A percentile compares a stretch with the other conserved stretches of the same genome.
Conservation (phyloP, 2,797 vertebrate genomes). For the Lepus oiostolus region DNA sequence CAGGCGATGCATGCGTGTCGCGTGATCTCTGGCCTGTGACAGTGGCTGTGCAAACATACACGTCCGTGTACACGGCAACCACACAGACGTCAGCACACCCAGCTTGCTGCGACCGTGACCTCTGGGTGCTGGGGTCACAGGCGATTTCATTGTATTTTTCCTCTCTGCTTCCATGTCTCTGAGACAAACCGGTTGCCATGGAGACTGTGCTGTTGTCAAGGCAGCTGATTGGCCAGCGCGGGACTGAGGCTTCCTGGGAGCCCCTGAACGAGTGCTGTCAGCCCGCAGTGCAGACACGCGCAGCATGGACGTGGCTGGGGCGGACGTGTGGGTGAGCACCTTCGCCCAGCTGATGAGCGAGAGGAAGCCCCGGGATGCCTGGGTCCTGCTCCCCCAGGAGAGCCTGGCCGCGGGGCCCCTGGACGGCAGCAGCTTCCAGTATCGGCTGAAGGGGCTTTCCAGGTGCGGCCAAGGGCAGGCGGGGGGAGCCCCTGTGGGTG, state of each 20-base stretch:
- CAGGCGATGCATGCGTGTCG: fast-evolving
- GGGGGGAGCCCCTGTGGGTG: neutral
- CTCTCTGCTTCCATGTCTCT: neutral
- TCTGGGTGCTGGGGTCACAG: neutral
- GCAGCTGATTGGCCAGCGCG: neutral
- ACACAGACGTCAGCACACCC: fast-evolving
- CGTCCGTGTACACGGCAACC: too few species aligned
- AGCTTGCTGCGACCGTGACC: too few species aligned
- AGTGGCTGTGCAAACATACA: too few species aligned
- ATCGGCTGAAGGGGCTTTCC: slow-evolving; percentile 18
- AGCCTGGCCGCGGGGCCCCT: neutral
- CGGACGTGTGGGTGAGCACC: slow-evolving; percentile 23
- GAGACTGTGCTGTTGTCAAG: slow-evolving; percentile 13
- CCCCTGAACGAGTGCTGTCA: neutral
- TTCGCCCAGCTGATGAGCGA: slow-evolving; percentile 51
- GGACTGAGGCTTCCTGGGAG: neutral
- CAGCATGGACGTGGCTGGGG: neutral
- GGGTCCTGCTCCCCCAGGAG: slow-evolving; percentile 55
- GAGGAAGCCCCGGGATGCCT: slow-evolving; percentile 26
- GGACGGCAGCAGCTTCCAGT: neutral
- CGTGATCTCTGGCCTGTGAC: neutral
- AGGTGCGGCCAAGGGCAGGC: neutral
- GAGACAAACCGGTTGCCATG: slow-evolving; percentile 39
- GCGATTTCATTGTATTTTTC: fast-evolving
- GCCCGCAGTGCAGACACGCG: neutral